Percentiles rank a stretch among this genome's conserved stretches.
Evolutionary conservation across 2,113 vertebrate species (phyloP).

Genomic region (Anseranas semipalmata): DNA sequence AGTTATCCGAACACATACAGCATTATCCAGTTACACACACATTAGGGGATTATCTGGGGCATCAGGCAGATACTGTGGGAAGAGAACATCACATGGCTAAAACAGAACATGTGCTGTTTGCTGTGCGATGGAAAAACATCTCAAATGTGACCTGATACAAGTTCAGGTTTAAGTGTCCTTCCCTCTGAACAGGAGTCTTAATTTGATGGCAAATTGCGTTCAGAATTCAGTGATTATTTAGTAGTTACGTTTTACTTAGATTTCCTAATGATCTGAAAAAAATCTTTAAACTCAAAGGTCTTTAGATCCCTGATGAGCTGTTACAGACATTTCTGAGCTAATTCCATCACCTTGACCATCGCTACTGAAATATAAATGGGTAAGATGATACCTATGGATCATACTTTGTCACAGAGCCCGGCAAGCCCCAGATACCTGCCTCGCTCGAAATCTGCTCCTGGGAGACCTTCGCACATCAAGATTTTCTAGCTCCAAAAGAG

Average conservation of each 20-base stretch:
- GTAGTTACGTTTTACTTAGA: conserved; percentile 21
- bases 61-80: accelerated
- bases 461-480: background rate
- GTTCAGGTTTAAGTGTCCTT: background rate
- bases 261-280: conserved; percentile 48
- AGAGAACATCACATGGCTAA: accelerated
- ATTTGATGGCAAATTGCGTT: conserved; percentile 14
- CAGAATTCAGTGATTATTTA: conserved; percentile 2
- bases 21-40: background rate
- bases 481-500: background rate
- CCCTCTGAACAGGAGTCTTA: background rate
- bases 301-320: conserved; percentile 3
- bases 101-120: background rate
- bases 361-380: background rate
- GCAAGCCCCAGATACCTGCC: background rate
- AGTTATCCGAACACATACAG: background rate
- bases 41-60: background rate
- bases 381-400: background rate
- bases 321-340: background rate
- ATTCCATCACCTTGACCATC: background rate
- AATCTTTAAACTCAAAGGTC: conserved; percentile 39
- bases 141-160: background rate
- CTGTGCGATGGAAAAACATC: accelerated
- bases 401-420: background rate
- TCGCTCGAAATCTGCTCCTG: background rate